These are phyloP conservation scores for Petrolisthes cinctipes DNA, from an alignment of 2,888 invertebrate genomes.

Conservation along the genomic window DNA sequence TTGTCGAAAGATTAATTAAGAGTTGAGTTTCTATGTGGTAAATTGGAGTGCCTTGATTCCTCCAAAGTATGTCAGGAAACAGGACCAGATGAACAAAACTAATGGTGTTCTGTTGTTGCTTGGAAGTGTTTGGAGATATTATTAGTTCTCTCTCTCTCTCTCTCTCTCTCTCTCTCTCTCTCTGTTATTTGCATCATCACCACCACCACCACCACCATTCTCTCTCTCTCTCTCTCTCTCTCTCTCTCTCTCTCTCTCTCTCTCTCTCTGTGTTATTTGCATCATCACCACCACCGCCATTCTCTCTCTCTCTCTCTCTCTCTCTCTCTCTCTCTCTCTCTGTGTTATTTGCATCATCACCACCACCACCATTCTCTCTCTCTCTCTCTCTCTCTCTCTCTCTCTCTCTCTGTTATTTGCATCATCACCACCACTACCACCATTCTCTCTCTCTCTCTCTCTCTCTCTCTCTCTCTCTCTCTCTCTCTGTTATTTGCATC, in stretches of 20 bases:
- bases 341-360: too few species aligned
- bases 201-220: neutral
- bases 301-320: too few species aligned
- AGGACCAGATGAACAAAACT: too few species aligned
- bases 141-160: neutral
- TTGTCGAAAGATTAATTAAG: too few species aligned
- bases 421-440: too few species aligned
- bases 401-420: conserved; percentile 11
- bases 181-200: neutral
- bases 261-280: neutral
- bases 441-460: conserved; percentile 22
- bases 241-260: conserved; percentile 10
- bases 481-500: neutral
- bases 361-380: neutral
- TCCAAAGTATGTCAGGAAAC: too few species aligned
- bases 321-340: too few species aligned
- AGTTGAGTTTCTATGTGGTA: too few species aligned
- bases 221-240: conserved; percentile 8
- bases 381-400: conserved; percentile 23
- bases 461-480: neutral
- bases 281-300: too few species aligned
- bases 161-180: neutral
- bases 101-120: too few species aligned
- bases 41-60: too few species aligned
- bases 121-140: neutral